Base-by-base conservation (phyloP, 1,140 invertebrate species). In the Drosophila truncata region DNA sequence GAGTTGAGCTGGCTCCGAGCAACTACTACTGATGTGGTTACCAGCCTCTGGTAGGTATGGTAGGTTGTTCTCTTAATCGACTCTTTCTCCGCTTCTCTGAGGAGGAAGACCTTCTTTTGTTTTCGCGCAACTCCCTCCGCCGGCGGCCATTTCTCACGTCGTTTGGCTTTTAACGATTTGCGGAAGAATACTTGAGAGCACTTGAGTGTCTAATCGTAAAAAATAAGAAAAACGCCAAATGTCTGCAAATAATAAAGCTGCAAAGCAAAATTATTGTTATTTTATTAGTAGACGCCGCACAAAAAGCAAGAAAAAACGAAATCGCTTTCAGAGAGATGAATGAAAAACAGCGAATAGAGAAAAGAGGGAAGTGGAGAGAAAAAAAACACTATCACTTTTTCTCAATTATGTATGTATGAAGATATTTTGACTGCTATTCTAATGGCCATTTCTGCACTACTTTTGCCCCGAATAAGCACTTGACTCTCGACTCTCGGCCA, bases 331-430 rank as follows among this genome's bases (percentile, higher is more conserved):
- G 33, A 52, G 29, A 62, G 73, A 61, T 70, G 55, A 73, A 54
- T 54, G 66, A 57, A 58, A 58, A 47, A 42, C 31, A 23, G 41
- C 47, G 33, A 74, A 67, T 55, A 71, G 72, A 75, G 64, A 66
- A 80, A 82, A 52, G 69, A n/a, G 41, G 69, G 49, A 57, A 75
- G 52, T 20, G 46, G 37, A 33, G 2, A 73, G 62, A 61, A 80
- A 71, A 73, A 65, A 64, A 80, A 71, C 84, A 88, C 84, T 88
- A 85, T 88, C 84, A 88, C 84, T 88, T 88, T 72, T 88, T 76
- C 85, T 59, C 81, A 90, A 88, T 90, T 88, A 90, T 83, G 57
- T 73, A 60, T 80, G 58, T 50, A 73, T 20, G 54, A 42, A 60
- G 44, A 60, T 72, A 73, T 78, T 74, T 73, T 60, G 75, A 55